Evolutionary conservation across 1,140 invertebrate species (phyloP), one percentile per base, ranked within the genome.

Genomic region (Bursaphelenchus mucronatus): DNA sequence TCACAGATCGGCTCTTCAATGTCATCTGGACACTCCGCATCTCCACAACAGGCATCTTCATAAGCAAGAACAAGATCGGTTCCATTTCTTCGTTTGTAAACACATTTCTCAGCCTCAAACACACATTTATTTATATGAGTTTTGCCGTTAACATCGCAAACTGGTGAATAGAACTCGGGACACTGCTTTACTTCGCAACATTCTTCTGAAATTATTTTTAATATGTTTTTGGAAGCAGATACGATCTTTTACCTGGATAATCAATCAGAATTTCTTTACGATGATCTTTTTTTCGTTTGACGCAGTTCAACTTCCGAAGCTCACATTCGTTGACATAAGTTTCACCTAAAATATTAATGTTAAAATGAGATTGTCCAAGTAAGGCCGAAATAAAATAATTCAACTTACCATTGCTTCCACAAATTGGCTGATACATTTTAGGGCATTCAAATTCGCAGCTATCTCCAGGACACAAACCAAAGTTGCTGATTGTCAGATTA

Each of bases 241-340:
- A 39, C 8, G 15, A 21, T n/a, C 17, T 11, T 21, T 43, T 30
- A 74, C 71, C 72, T 39, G 56, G 47, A 55, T 74, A 74, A 46
- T 74, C 72, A 55, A 53, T 15, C 11, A 40, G 21, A 30, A 71
- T 47, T 8, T 39, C 13, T n/a, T 39, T 52, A 11, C 39, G 43
- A 15, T 47, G 47, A 17, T 61, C 62, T 7, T 50, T 41, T 15
- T 58, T 59, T 8, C 68, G 40, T 10, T 68, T 43, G 21, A 67
- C 41, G 61, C 73, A 74, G 45, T 61, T 59, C 9, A 59, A 53
- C 49, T 64, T 67, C n/a, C 57, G 46, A 0, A 74, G 52, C 41
- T 69, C 64, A 63, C 73, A 74, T 62, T 70, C 61, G 50, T 67
- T 74, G 0, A 63, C 43, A 47, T 69, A 75, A n/a, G 75, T 75